Conservation (phyloP, 1,140 invertebrate genomes). For the Reticulitermes speratus region DNA sequence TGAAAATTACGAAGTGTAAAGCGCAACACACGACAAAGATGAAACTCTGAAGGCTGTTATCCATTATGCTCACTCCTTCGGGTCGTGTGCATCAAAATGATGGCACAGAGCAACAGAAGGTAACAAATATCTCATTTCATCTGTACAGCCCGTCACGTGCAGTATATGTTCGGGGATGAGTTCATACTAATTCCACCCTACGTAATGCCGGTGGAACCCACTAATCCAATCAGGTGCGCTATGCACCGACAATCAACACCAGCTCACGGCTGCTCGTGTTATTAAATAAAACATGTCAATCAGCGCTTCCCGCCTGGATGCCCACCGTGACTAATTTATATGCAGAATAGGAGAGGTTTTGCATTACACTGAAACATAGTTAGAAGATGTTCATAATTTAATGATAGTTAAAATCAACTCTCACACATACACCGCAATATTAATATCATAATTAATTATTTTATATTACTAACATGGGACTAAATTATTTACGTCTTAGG, state of each 20-base stretch:
- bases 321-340: not conserved
- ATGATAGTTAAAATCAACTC: not conserved
- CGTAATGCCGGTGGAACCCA: not conserved
- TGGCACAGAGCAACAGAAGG: not conserved
- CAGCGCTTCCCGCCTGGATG: not conserved
- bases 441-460: too few species aligned
- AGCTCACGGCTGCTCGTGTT: not conserved
- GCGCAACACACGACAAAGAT: too few species aligned
- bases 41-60: too few species aligned
- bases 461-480: too few species aligned
- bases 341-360: slow-evolving; percentile 1
- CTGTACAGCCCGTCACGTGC: not conserved
- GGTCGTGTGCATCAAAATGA: not conserved
- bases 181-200: not conserved
- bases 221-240: not conserved
- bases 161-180: not conserved
- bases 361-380: not conserved
- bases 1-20: too few species aligned
- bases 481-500: too few species aligned
- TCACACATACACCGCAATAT: not conserved
- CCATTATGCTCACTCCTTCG: too few species aligned
- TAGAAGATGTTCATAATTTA: not conserved
- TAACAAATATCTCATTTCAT: not conserved
- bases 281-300: slow-evolving; percentile 20
- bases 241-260: slow-evolving; percentile 14